These are phyloP conservation scores for Sebastes steindachneri DNA, from an alignment of 2,797 vertebrate species.

Conservation along the genomic window DNA sequence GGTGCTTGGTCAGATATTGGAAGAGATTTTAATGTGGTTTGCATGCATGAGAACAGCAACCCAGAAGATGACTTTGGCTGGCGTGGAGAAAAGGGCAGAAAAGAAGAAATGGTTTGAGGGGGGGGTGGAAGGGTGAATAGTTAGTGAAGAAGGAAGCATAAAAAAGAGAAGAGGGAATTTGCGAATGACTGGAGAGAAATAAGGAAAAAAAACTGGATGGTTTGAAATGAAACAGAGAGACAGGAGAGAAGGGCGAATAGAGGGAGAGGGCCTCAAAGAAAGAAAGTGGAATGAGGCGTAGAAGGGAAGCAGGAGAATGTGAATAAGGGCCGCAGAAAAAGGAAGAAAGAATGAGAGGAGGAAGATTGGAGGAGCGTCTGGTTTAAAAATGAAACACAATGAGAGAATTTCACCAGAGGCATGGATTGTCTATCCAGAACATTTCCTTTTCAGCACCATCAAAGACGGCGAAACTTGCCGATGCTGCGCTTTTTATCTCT, in stretches of 20 bases:
- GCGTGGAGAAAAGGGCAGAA: constrained; percentile 2
- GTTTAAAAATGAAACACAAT: constrained; percentile 71
- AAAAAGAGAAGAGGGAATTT: constrained; percentile 17
- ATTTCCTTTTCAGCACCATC: constrained; percentile 67
- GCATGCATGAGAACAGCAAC: constrained; percentile 58
- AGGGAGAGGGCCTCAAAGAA: constrained; percentile 35
- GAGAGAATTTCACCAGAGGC: constrained; percentile 68
- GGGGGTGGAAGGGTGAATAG: neutral
- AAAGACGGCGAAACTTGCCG: constrained; percentile 63
- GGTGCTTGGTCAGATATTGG: constrained; percentile 76
- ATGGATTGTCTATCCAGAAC: constrained; percentile 67
- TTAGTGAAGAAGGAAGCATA: neutral
- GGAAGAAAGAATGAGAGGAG: constrained; percentile 18
- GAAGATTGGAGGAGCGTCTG: constrained; percentile 26
- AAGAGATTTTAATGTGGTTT: constrained; percentile 72
- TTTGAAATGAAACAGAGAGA: constrained; percentile 59
- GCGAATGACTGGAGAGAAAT: constrained; percentile 46
- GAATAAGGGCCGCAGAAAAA: constrained; percentile 43
- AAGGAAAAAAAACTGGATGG: constrained; percentile 15
- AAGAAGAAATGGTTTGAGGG: constrained; percentile 12
- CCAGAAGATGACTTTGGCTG: constrained; percentile 30
- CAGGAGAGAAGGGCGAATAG: neutral
- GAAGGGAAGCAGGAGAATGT: constrained; percentile 28
- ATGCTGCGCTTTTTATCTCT: constrained; percentile 58
- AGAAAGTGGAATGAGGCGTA: constrained; percentile 45